Evolutionary conservation across 2,888 invertebrate genomes (phyloP).

Genomic region (Philhelius pedissequus): DNA sequence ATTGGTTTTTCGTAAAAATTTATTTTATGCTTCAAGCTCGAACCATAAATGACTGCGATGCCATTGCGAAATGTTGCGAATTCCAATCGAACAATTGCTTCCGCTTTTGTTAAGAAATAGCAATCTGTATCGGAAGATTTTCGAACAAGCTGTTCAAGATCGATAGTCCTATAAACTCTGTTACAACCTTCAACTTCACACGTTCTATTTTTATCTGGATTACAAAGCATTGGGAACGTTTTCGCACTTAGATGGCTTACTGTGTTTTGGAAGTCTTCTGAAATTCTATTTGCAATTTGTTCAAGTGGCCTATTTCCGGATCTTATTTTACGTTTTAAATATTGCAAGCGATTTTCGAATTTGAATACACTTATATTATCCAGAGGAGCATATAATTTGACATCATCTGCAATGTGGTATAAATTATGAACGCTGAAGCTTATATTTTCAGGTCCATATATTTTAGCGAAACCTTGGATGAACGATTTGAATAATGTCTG

Average conservation of each 20-base stretch:
- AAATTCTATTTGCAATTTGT: slow-evolving; percentile 18
- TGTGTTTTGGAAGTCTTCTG: no score
- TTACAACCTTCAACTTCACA: neutral
- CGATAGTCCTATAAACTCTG: neutral
- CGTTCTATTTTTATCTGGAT: no score
- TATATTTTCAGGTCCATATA: no score
- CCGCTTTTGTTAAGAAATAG: neutral
- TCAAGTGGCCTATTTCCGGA: slow-evolving; percentile 21
- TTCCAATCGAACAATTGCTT: neutral
- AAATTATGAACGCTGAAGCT: no score
- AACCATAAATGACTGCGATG: slow-evolving; percentile 3
- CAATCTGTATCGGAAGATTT: neutral
- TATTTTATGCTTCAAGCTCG: neutral
- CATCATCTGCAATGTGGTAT: slow-evolving; percentile 14
- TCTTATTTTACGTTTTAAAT: slow-evolving; percentile 4
- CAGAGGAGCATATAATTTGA: slow-evolving; percentile 3
- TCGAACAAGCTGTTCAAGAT: neutral
- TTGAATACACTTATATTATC: neutral
- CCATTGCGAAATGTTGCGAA: neutral
- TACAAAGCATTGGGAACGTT: no score
- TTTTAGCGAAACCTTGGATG: no score
- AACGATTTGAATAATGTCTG: no score
- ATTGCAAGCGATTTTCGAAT: slow-evolving; percentile 6
- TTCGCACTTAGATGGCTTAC: no score
- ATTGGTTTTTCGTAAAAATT: neutral